Evolutionary conservation across 2,888 invertebrate species (phyloP), one percentile per base, ranked within the genome.

Genomic region (Patella ulyssiponensis): DNA sequence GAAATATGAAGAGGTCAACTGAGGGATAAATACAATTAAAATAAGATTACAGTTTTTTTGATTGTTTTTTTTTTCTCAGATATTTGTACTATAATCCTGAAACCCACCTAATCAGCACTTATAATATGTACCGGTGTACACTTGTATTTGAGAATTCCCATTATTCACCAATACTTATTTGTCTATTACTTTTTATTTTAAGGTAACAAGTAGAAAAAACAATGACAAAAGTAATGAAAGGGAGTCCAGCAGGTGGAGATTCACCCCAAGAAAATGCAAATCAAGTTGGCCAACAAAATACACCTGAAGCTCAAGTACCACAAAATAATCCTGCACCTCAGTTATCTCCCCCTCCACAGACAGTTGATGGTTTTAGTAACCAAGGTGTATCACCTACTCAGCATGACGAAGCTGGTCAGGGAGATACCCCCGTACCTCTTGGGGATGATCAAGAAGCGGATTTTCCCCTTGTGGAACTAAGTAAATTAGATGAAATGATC

Each of bases 401-500:
- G 33, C 15, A 76, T 54, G 58, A 73, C 76, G 23, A 74, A 69
- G 33, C 56, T 74, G 56, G 74, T 69, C 23, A 71, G 70, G 20
- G 69, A 27, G n/a, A n/a, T 14, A 20, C 23, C 14, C 20, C 64
- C 2, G 12, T 14, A 64, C 71, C 76, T 69, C 72, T 79, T 64
- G 82, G 82, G 20, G 88, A 87, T 58, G 88, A 88, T 58, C 83
- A 91, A 86, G 91, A 90, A 78, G 88, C 90, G 17, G 94, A 94
- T 83, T 98, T 98, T 94, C 98, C 98, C 82, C 94, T 95, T 89
- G 94, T 95, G 74, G 97, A 97, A 92, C 93, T 98, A 91, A 95
- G 95, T 85, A 95, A 95, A 87, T 93, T 98, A 87, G 98, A 98
- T 93, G 98, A 98, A 92, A 98, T 98, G 94, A 97, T 98, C 91